A percentile compares a stretch with the other conserved stretches of the same genome.
phyloP scores from a whole-genome alignment of 2,113 vertebrate species.

The Zosterops japonicus region DNA sequence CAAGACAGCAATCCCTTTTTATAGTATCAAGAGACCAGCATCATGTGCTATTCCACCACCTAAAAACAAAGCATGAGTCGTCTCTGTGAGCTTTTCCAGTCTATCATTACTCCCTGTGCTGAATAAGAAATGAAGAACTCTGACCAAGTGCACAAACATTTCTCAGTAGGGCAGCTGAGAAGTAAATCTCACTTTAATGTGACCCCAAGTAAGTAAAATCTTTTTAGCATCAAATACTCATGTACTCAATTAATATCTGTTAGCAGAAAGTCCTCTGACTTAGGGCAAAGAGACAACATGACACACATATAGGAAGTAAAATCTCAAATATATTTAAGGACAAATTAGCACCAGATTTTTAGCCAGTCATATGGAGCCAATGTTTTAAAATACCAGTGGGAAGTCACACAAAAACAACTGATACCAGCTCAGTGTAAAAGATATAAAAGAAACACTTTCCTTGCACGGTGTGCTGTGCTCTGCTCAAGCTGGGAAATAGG shows the following conservation, averaged over 20 bases:
- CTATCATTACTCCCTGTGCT: not conserved
- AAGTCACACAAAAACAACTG: constrained; percentile 11
- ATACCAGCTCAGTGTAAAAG: constrained; percentile 27
- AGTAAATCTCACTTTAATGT: not conserved
- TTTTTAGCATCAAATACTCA: not conserved
- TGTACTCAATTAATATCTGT: not conserved
- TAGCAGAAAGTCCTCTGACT: not conserved
- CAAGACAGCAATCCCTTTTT: not conserved
- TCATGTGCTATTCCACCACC: not conserved
- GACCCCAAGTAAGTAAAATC: not conserved
- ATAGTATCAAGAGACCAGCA: not conserved
- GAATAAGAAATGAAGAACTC: not conserved
- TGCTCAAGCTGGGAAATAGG: not conserved
- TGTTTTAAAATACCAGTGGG: not conserved
- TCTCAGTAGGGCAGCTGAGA: not conserved
- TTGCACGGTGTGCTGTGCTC: not conserved
- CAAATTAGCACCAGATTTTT: constrained; percentile 19
- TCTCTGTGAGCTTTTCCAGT: not conserved
- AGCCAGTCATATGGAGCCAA: not conserved
- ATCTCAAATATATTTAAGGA: not conserved
- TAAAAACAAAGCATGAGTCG: not conserved
- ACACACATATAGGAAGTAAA: not conserved
- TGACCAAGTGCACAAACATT: not conserved
- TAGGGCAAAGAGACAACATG: not conserved
- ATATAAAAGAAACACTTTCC: not conserved